phyloP scores from a whole-genome alignment of 2,888 invertebrate genomes.

The Apantesis nais region DNA sequence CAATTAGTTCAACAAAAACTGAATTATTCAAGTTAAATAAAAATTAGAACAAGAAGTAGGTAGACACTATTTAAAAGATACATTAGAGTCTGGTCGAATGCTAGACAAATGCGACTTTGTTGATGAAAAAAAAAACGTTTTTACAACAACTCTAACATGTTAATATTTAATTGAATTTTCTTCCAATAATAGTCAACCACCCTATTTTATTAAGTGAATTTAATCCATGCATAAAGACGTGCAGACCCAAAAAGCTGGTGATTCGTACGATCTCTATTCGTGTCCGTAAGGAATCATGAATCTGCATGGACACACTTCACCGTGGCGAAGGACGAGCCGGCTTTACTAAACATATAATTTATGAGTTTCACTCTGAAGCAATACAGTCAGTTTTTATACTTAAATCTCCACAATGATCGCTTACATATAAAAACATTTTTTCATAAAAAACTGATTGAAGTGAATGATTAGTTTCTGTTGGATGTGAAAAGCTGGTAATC shows the following conservation, averaged over 20 bases:
- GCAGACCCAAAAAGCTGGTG: not conserved
- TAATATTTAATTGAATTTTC: not conserved
- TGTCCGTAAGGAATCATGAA: too few species aligned
- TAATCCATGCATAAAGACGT: not conserved
- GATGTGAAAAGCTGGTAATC: not conserved
- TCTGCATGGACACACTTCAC: too few species aligned
- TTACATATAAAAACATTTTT: too few species aligned
- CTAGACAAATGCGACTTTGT: not conserved
- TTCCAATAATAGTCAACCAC: not conserved
- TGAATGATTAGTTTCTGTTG: too few species aligned
- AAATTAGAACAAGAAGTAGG: not conserved
- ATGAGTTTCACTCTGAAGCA: too few species aligned
- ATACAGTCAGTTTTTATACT: too few species aligned
- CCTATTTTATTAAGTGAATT: conserved; percentile 1
- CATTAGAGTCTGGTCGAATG: too few species aligned
- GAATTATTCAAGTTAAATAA: not conserved
- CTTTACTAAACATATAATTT: too few species aligned
- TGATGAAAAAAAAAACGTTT: not conserved
- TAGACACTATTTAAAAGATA: not conserved
- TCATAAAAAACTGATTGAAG: too few species aligned
- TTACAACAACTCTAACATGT: not conserved
- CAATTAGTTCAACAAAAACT: not conserved
- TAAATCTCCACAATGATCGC: too few species aligned
- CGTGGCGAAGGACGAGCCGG: too few species aligned
- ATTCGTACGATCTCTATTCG: not conserved